Evolutionary conservation across 2,797 vertebrate genomes (phyloP), one percentile per base, ranked within the genome.

Genomic region (Gambelia wislizenii): DNA sequence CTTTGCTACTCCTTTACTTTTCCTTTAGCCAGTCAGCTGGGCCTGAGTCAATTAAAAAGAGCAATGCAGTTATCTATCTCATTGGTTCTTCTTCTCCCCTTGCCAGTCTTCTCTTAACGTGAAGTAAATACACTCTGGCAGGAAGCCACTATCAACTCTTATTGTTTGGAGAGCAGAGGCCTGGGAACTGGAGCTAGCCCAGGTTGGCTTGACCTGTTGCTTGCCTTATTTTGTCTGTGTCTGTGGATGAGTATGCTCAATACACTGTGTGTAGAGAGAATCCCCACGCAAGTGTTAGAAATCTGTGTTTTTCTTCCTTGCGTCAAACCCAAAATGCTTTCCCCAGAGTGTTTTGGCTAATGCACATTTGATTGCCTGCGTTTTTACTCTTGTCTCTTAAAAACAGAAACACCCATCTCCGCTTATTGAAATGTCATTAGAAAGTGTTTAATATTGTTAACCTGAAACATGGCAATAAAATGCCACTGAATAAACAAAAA

Each of bases 341-440:
- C 89, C 93, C 61, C 92, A 0, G 90, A 47, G 91, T 2, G 13
- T 88, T 91, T 72, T 0, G 6, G 87, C 52, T 95, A 91, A 94
- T 30, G 85, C 91, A 33, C 87, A 3, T 84, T 91, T 91, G 92
- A 89, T 93, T 92, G 91, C 91, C 61, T 81, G 85, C 69, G 0
- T 91, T 94, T 89, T 87, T 44, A 49, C 83, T 30, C 91, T 14
- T 88, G 89, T 87, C 85, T 95, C 54, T 91, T 36, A 16, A 64
- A 91, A 90, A 86, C 83, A 86, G 78, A 67, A 92, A 80, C 92
- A 84, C 92, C 93, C 92, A 87, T 93, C 87, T 93, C 91, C 90
- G 90, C 94, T 94, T 94, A 88, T 91, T 84, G 93, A 92, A 91
- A 83, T 83, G 83, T 92, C 91, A 84, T 95, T 96, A 95, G 94